Base-by-base conservation (phyloP, 2,797 vertebrate genomes). In the Knipowitschia caucasica region DNA sequence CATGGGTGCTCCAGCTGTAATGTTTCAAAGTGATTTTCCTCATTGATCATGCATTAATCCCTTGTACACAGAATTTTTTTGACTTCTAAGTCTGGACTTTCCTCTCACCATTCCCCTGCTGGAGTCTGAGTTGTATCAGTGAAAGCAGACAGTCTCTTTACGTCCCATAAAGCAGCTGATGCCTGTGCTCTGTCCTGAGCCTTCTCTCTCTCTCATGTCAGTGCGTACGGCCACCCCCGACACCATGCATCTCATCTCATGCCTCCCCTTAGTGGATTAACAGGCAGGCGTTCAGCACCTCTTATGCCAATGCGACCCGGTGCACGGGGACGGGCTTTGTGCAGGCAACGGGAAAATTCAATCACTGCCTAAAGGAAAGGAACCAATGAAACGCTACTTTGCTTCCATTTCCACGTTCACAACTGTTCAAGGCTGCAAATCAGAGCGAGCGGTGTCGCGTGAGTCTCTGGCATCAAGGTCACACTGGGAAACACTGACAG, bases 301-400 rank as follows among this genome's bases (percentile, higher is more conserved):
- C 81, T 84, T 80, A 74, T 81, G 56, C 73, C 77, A 59, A 74
- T 81, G 56, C 73, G 75, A 59, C 30, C 30, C 69, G 71, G 83
- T 81, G 85, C 79, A 78, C 65, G 80, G 85, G 71, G 80, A 79
- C 86, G 71, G 71, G 77, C 78, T 85, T 84, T 83, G 83, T 84
- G 83, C 85, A 89, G 76, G 84, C 75, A 82, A 86, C 78, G 17
- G 74, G 81, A 86, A 89, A 86, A 89, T 87, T 89, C 82, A 89
- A 89, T 89, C 89, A 89, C 75, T 72, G 78, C 82, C 85, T 86
- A 79, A 87, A 88, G 82, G 79, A 85, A 86, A 71, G 70, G 66
- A 62, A 23, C 52, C 64, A 80, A 85, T 88, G 80, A 86, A 90
- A 86, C 71, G 76, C 82, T 76, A 70, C 75, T 86, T 80, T 81